Conservation (phyloP, 2,888 invertebrate genomes). For the Euplexia lucipara region DNA sequence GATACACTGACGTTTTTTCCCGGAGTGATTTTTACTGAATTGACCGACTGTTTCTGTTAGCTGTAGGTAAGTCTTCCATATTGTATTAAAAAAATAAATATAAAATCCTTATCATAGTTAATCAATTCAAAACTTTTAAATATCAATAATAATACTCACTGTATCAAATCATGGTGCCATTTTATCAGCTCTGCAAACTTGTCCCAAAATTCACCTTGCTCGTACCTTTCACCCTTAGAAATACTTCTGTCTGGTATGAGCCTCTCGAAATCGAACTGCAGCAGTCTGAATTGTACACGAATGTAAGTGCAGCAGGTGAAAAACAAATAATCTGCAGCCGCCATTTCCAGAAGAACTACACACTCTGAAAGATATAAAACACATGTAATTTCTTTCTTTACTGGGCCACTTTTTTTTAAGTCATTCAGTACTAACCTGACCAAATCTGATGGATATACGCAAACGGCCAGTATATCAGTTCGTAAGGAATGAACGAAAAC, state of each 20-base stretch:
- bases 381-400: not conserved
- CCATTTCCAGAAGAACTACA: slow-evolving; percentile 69
- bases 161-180: slow-evolving; percentile 72
- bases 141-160: slow-evolving; percentile 53
- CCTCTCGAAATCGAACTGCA: slow-evolving; percentile 67
- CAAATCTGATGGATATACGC: slow-evolving; percentile 73
- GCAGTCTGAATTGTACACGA: slow-evolving; percentile 69
- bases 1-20: too few species aligned
- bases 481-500: slow-evolving; percentile 70
- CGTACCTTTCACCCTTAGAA: slow-evolving; percentile 23
- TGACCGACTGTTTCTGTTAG: too few species aligned
- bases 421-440: slow-evolving; percentile 66
- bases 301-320: slow-evolving; percentile 74
- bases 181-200: slow-evolving; percentile 64
- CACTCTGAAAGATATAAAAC: slow-evolving; percentile 66
- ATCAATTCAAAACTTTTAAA: too few species aligned
- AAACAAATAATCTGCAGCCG: slow-evolving; percentile 72
- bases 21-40: too few species aligned
- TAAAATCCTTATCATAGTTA: too few species aligned
- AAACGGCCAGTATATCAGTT: slow-evolving; percentile 71
- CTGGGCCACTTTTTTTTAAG: too few species aligned
- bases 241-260: slow-evolving; percentile 49
- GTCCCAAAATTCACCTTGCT: slow-evolving; percentile 36
- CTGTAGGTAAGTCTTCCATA: too few species aligned
- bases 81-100: too few species aligned